Evolutionary conservation across 2,113 vertebrate genomes (phyloP), one percentile per base, ranked within the genome.

Genomic region (Sterrhoptilus dennistouni): DNA sequence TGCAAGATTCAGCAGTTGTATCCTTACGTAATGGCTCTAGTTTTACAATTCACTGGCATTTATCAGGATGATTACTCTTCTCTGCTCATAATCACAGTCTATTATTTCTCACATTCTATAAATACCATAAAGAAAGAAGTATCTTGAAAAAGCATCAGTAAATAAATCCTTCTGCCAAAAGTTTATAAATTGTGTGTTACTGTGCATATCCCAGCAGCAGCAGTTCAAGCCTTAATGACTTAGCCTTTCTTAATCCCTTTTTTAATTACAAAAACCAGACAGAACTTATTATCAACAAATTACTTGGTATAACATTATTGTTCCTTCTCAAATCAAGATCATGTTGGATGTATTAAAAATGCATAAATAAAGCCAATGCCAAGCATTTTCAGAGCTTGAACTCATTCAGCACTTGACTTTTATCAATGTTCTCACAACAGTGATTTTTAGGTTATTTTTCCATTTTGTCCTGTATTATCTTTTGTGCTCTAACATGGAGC

Each of bases 191-290:
- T 89, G 52, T 76, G 33, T 61, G 56, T 65, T 83, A 72, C 71
- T 93, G 40, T 79, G 69, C 60, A 45, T 87, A 79, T 44, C 20
- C 63, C 57, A 38, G 47, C 27, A 84, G 76, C 50, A 57, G 56
- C 59, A 93, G 44, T 91, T 88, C 72, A 61, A 35, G 44, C 45
- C 84, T 84, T 96, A 95, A 90, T 56, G 87, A 87, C 91, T 71
- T 64, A 78, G 85, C 61, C 69, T 96, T 90, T 83, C 90, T 86
- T 91, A 90, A 90, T 96, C 72, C 47, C 36, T 90, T 93, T 92
- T 94, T 78, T 89, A 93, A 97, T 96, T 89, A 95, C 78, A 72
- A 94, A 96, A 96, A 33, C 6, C 85, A 95, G 91, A 90, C 79
- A 90, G 88, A 78, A 72, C 33, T 72, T 89, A 33, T 96, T 95